Base-by-base conservation (phyloP, 2,797 vertebrate species). In the Chaenodraco wilsoni region DNA sequence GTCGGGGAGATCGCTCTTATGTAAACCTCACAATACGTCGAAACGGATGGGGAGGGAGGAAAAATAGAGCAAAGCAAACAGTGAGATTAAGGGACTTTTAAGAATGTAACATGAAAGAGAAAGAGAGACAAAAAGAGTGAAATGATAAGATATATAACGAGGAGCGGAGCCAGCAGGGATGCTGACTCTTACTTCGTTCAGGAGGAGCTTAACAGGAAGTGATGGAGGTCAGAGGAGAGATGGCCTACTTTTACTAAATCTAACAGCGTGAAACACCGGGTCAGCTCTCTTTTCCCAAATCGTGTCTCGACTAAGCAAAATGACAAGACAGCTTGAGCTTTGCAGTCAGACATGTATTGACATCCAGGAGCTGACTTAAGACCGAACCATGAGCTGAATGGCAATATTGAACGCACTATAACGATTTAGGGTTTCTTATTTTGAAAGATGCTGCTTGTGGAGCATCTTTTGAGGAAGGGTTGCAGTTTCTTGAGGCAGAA, bases 191-290 rank as follows among this genome's bases (percentile, higher is more conserved):
- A 54, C 49, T 62, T 84, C 3, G 12, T 71, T 84, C 70, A 60
- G 65, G 59, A 84, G 82, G 31, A 76, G 84, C 78, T 84, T 73
- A 77, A 80, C 74, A 57, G 58, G 69, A 88, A 46, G 66, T 69
- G 63, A 84, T 69, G 76, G 74, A 74, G 88, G 84, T 88, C 85
- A 87, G 81, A 71, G 62, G 79, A 83, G 84, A 76, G 74, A 66
- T 83, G 83, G 75, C 83, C 89, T 86, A 87, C 83, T 88, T 91
- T 79, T 58, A 50, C 67, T 72, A 50, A 74, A 81, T 68, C 71
- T 67, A 67, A 82, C 72, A 78, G 74, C 16, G 1, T 43, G 73
- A 79, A 70, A 82, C 84, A 73, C 56, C 56, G 19, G 79, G 81
- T 79, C 82, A 73, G 74, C 49, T 76, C 64, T 51, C 33, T 65